phyloP scores from a whole-genome alignment of 2,888 invertebrate genomes.

The Labia minor region DNA sequence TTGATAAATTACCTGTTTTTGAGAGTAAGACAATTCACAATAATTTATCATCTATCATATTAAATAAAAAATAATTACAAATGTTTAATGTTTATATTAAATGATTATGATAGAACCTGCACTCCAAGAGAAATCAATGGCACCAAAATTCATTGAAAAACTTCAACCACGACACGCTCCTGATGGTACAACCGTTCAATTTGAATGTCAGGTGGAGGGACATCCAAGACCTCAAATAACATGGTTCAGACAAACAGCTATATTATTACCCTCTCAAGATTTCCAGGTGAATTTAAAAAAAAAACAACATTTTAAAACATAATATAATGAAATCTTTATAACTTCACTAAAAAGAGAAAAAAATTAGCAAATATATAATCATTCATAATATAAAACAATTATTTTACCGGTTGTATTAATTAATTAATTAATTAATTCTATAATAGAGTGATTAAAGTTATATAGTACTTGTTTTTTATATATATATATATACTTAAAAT shows the following conservation, averaged over 20 bases:
- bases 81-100: constrained; percentile 18
- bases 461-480: too few relatives aligned
- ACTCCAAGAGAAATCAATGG: constrained; percentile 63
- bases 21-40: too few relatives aligned
- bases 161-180: constrained; percentile 72
- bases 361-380: neutral
- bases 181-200: constrained; percentile 90
- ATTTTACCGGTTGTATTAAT: too few relatives aligned
- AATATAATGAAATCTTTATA: neutral
- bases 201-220: constrained; percentile 94
- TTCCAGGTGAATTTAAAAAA: constrained; percentile 61
- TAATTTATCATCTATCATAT: constrained; percentile 29
- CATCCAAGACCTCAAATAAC: constrained; percentile 89
- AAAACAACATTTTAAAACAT: too few relatives aligned
- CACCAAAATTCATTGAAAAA: constrained; percentile 77
- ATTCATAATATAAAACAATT: too few relatives aligned
- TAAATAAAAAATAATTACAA: neutral
- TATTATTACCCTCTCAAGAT: constrained; percentile 80
- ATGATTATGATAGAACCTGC: constrained; percentile 56
- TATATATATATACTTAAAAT: too few relatives aligned
- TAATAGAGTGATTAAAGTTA: too few relatives aligned
- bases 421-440: too few relatives aligned
- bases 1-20: constrained; percentile 81
- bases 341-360: neutral
- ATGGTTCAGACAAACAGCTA: constrained; percentile 91